Evolutionary conservation across 2,113 vertebrate genomes (phyloP).

Genomic region (Scophthalmus maximus): DNA sequence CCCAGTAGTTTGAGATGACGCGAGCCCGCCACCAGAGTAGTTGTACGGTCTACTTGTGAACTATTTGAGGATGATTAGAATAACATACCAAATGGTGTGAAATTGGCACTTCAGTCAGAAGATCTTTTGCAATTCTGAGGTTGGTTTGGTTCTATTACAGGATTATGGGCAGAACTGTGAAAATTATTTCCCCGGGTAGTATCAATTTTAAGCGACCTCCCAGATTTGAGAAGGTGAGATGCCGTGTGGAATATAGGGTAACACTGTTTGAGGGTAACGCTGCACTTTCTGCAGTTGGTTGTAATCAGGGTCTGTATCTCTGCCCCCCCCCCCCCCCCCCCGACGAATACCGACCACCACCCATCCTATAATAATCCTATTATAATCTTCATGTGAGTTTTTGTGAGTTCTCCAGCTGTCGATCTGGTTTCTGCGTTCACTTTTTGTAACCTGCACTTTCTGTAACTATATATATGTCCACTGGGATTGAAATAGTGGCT

Average conservation of each 20-base stretch:
- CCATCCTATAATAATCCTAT: constrained; percentile 34
- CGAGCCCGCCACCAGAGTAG: neutral
- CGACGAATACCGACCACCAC: neutral
- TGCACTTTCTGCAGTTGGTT: constrained; percentile 8
- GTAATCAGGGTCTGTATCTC: constrained; percentile 18
- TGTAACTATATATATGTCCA: neutral
- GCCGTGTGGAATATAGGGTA: neutral
- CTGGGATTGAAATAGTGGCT: neutral
- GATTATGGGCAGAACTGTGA: constrained; percentile 11
- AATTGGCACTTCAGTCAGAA: neutral
- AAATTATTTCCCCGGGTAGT: neutral
- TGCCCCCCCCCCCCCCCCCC: no score
- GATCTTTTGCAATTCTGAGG: neutral
- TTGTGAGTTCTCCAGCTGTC: constrained; percentile 24
- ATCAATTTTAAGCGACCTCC: constrained; percentile 5
- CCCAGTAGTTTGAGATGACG: neutral
- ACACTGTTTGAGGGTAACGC: constrained; percentile 10
- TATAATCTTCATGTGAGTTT: constrained; percentile 16
- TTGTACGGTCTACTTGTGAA: neutral
- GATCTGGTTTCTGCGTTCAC: neutral
- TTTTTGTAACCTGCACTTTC: constrained; percentile 24
- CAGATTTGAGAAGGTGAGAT: neutral
- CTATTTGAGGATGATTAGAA: constrained; percentile 14
- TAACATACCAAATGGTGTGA: neutral
- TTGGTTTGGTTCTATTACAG: constrained; percentile 5